Evolutionary conservation across 2,888 invertebrate genomes (phyloP).

Genomic region (Pachycephus smyrnensis): DNA sequence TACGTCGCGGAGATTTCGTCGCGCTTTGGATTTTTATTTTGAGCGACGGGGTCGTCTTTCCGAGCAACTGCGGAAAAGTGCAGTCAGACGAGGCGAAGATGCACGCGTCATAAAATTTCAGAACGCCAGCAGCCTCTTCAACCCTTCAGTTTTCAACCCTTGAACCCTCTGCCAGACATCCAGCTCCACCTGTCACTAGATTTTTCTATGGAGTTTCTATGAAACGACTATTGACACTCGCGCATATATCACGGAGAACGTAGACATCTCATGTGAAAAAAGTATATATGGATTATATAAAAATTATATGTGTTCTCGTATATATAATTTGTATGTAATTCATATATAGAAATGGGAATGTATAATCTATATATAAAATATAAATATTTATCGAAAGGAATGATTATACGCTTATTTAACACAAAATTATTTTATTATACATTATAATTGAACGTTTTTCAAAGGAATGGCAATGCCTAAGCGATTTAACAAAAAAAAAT

Average conservation of each 20-base stretch:
- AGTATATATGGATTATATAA: too few relatives aligned
- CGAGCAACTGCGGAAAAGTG: not conserved
- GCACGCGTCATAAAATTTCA: not conserved
- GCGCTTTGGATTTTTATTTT: not conserved
- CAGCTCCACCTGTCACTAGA: not conserved
- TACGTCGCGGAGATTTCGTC: not conserved
- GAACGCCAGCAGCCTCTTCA: not conserved
- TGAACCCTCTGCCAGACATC: not conserved
- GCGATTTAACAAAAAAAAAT: too few relatives aligned
- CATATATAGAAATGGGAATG: too few relatives aligned
- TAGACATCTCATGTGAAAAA: too few relatives aligned
- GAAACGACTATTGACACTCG: not conserved
- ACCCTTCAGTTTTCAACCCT: not conserved
- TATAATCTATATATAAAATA: too few relatives aligned
- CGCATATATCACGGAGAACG: not conserved
- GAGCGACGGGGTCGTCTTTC: not conserved
- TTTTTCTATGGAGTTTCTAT: not conserved
- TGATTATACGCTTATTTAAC: too few relatives aligned
- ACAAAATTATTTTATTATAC: too few relatives aligned
- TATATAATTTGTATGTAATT: too few relatives aligned
- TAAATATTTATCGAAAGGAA: too few relatives aligned
- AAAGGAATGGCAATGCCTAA: too few relatives aligned
- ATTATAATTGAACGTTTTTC: too few relatives aligned
- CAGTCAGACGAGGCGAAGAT: not conserved
- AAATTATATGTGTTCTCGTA: too few relatives aligned